Evolutionary conservation across 2,888 invertebrate species (phyloP).

Genomic region (Phortica okadai): DNA sequence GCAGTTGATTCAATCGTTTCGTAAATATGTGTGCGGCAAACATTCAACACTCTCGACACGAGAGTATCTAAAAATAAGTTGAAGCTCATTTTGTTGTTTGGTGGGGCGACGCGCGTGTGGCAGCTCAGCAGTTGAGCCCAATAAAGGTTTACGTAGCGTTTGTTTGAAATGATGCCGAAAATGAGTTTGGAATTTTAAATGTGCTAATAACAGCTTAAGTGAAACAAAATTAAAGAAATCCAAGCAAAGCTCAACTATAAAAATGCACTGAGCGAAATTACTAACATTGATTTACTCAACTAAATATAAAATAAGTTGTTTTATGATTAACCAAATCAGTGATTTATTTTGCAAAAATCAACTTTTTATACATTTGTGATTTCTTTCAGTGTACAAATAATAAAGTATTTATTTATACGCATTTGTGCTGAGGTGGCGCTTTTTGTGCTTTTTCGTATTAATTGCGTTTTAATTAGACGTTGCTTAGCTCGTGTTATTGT

Average conservation of each 20-base stretch:
- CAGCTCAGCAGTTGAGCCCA: slow-evolving; percentile 50
- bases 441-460: neutral
- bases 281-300: too few relatives aligned
- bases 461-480: slow-evolving; percentile 19
- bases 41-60: neutral
- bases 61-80: neutral
- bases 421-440: neutral
- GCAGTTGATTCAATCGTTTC: slow-evolving; percentile 55
- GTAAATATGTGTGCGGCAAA: slow-evolving; percentile 37
- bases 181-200: slow-evolving; percentile 54
- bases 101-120: slow-evolving; percentile 28
- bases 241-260: neutral
- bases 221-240: slow-evolving; percentile 32
- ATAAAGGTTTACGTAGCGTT: slow-evolving; percentile 49
- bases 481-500: slow-evolving; percentile 26
- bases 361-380: too few relatives aligned
- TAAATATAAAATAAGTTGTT: too few relatives aligned
- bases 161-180: slow-evolving; percentile 46
- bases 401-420: too few relatives aligned
- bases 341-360: too few relatives aligned
- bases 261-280: neutral
- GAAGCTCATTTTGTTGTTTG: neutral
- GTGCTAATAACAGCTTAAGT: slow-evolving; percentile 32
- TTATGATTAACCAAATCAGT: too few relatives aligned
- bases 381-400: too few relatives aligned